phyloP scores from a whole-genome alignment of 2,113 vertebrate genomes.

The Lampris megalopsis region DNA sequence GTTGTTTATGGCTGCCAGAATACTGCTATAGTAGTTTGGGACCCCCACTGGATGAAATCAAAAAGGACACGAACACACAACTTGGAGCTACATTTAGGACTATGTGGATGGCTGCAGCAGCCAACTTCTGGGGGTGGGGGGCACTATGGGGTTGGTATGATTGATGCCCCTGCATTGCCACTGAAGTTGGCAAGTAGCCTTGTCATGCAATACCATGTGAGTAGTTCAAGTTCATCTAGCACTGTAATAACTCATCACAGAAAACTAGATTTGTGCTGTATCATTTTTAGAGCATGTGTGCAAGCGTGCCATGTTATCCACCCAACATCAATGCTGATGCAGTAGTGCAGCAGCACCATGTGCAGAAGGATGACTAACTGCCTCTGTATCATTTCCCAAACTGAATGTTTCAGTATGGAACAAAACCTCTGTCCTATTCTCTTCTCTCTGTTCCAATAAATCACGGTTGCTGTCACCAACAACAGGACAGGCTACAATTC shows the following conservation, averaged over 20 bases:
- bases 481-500: conserved; percentile 63
- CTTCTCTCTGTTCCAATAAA: conserved; percentile 51
- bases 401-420: conserved; percentile 60
- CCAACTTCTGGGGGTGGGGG: no score
- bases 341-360: conserved; percentile 34
- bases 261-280: neutral
- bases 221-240: no score
- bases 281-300: conserved; percentile 17
- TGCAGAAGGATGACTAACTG: conserved; percentile 46
- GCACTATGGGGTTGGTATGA: no score
- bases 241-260: conserved; percentile 8
- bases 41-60: no score
- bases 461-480: conserved; percentile 62
- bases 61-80: no score
- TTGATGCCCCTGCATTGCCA: no score
- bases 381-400: conserved; percentile 68
- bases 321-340: neutral
- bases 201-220: no score
- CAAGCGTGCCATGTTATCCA: conserved; percentile 15
- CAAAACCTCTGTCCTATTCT: conserved; percentile 32
- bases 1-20: no score
- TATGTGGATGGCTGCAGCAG: no score
- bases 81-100: no score
- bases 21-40: no score
- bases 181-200: no score